Evolutionary conservation across 1,140 invertebrate species (phyloP).

Genomic region (Harlomillsia oculata): DNA sequence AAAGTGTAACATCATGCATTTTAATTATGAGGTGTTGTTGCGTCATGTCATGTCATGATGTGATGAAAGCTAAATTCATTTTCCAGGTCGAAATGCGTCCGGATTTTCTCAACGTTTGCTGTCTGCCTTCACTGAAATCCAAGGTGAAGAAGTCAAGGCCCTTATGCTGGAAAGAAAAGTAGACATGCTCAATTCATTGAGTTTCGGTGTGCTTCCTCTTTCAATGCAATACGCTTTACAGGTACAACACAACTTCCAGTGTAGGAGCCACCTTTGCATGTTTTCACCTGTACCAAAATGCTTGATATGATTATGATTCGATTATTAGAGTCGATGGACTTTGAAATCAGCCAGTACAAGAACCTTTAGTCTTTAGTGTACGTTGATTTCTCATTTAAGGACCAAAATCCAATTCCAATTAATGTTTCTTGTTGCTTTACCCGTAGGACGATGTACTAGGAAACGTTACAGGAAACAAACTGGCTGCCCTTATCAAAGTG

Average conservation of each 20-base stretch:
- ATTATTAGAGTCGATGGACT: no score
- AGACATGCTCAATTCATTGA: conserved; percentile 9
- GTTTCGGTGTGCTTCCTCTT: conserved; percentile 22
- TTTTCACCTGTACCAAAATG: background rate
- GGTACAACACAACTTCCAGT: background rate
- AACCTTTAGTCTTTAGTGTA: no score
- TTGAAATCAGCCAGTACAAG: no score
- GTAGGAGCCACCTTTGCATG: no score
- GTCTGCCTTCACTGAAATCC: conserved; percentile 12
- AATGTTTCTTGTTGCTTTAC: background rate
- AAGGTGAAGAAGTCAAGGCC: conserved; percentile 29
- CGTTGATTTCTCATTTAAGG: no score
- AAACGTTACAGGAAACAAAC: conserved; percentile 13
- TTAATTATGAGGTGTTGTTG: no score
- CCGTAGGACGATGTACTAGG: conserved; percentile 1
- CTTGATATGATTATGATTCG: no score
- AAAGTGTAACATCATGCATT: no score
- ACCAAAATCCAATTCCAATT: no score
- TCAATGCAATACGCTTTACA: conserved; percentile 19
- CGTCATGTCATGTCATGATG: no score
- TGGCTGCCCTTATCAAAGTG: conserved; percentile 7
- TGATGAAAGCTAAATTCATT: no score
- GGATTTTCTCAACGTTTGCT: conserved; percentile 18
- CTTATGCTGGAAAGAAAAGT: conserved; percentile 14
- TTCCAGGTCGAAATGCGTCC: conserved; percentile 17